A percentile compares a stretch with the other conserved stretches of the same genome.
These are phyloP conservation scores for Trachymyrmex septentrionalis DNA, from an alignment of 1,140 invertebrate species.

Conservation along the genomic window DNA sequence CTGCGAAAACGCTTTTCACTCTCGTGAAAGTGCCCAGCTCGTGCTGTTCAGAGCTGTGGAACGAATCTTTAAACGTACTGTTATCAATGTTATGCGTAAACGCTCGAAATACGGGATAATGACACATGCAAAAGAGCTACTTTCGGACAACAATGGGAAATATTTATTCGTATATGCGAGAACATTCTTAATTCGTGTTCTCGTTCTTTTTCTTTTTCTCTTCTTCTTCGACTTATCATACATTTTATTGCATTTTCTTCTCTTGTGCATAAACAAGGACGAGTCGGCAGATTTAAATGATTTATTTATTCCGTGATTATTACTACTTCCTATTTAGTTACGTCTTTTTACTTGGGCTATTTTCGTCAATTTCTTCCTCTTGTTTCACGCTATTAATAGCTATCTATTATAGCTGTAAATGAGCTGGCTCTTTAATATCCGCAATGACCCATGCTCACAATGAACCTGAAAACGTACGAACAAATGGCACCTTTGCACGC, in stretches of 20 bases:
- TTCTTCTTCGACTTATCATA: background rate
- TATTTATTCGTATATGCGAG: conserved; percentile 13
- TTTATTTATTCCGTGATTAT: conserved; percentile 46
- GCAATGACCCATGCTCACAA: conserved; percentile 77
- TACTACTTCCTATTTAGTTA: background rate
- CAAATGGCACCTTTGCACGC: background rate
- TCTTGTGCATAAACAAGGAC: conserved; percentile 12
- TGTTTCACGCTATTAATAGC: conserved; percentile 83
- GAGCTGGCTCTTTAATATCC: conserved; percentile 86
- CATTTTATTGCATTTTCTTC: background rate
- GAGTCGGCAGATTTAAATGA: conserved; percentile 7
- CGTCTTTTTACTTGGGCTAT: background rate
- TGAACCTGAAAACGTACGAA: background rate
- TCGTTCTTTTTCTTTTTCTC: background rate
- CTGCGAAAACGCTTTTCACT: conserved; percentile 57
- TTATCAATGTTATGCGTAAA: conserved; percentile 16
- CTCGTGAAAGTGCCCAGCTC: conserved; percentile 38
- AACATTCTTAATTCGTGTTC: background rate
- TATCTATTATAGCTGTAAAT: conserved; percentile 85
- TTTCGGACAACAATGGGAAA: background rate
- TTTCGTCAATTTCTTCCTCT: conserved; percentile 53
- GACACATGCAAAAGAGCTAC: background rate
- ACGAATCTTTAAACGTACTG: conserved; percentile 41
- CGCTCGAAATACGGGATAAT: conserved; percentile 16
- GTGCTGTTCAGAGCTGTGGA: conserved; percentile 43